These are phyloP conservation scores for Pristionchus japonicus DNA, from an alignment of 2,888 invertebrate genomes.

Conservation along the genomic window DNA sequence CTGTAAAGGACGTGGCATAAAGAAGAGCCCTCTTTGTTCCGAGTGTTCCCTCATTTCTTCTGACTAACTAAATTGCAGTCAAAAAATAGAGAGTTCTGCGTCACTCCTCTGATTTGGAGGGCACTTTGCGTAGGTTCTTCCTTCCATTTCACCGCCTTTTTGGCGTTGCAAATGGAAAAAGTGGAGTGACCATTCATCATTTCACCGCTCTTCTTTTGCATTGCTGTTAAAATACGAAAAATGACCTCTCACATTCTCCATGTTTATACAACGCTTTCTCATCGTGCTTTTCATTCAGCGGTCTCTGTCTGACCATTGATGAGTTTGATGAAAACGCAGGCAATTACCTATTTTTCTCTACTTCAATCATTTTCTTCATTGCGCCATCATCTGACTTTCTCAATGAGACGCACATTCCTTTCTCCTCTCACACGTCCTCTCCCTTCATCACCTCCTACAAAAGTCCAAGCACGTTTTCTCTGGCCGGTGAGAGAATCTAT, in stretches of 20 bases:
- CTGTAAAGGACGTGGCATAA: slow-evolving; percentile 47
- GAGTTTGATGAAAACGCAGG: neutral
- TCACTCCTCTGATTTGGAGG: neutral
- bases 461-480: no score
- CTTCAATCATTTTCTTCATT: neutral
- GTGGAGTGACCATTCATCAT: no score
- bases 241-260: no score
- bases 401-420: neutral
- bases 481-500: no score
- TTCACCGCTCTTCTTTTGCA: no score
- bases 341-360: neutral
- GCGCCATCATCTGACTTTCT: neutral
- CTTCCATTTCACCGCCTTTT: neutral
- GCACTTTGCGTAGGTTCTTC: no score
- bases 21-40: neutral
- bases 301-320: neutral
- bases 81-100: neutral
- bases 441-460: neutral
- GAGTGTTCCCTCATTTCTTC: neutral
- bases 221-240: no score
- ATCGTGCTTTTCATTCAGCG: neutral
- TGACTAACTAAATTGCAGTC: neutral
- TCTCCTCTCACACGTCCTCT: neutral
- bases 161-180: no score
- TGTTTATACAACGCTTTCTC: neutral